Evolutionary conservation across 2,888 invertebrate species (phyloP), one percentile per base, ranked within the genome.

Genomic region (Coleophora flavipennella): DNA sequence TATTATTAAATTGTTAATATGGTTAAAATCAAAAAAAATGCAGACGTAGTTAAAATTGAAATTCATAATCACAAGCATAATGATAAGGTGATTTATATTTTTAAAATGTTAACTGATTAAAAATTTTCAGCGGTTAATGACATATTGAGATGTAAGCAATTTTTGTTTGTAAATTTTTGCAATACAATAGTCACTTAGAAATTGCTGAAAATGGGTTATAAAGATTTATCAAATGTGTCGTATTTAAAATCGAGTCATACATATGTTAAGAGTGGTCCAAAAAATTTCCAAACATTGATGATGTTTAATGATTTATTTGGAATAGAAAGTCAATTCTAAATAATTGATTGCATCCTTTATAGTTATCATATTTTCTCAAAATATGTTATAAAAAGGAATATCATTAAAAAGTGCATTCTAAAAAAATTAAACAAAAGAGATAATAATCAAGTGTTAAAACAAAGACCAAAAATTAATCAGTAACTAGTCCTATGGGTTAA

Each of bases 21-120:
- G 65, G 83, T 83, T 84, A 84, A 83, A 83, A 83, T 80, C 72
- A 76, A 79, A 77, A 76, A 79, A 77, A 77, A 75, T 76, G 78
- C 78, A 71, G 61, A 40, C 25, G 26, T 55, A 61, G 53, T 53
- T 55, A 57, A 55, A 50, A 66, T 64, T 58, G 51, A 67, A 64
- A 67, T 67, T 64, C 60, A 69, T 66, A 74, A 75, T 68, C 59
- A 74, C 58, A 67, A 61, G 66, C 59, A 71, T 55, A 67, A 65
- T 62, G 64, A 73, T 71, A 59, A 56, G 50, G 6, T 58, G 62
- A 52, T 44, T 57, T 52, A 55, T 43, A 53, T 49, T 62, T 56
- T 57, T 52, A 59, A 63, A 68, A 79, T 79, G 80, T 80, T 83
- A 74, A 55, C 70, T 73, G 77, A 81, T 80, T 81, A 83, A 81